Base-by-base conservation (phyloP, 2,888 invertebrate genomes). In the Dysmachus trigonus region DNA sequence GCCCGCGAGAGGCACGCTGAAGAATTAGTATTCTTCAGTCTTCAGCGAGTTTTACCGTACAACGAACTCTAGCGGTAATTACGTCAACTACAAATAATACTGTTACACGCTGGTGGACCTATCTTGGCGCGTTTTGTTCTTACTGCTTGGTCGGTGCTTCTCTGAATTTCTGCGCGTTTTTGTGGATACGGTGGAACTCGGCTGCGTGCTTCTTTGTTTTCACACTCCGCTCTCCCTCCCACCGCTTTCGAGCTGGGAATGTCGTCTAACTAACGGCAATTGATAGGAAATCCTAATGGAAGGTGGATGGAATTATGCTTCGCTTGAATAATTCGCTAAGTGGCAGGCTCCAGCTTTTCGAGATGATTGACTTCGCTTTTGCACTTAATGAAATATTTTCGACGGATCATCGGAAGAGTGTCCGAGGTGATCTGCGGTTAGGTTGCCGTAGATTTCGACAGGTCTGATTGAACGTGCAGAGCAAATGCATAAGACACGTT, bases 31-130 rank as follows among this genome's bases (percentile, higher is more conserved):
- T 38, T 41, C 62, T 53, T 35, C 10, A 62, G 31, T 73, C 74
- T 85, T 76, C 15, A 33, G 51, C 74, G 30, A 41, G 33, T 87
- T 88, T 88, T 91, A 91, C 91, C 91, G 91, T 92, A 91, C 89
- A 90, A 90, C 92, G 91, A 92, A 92, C 91, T 90, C 90, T 92
- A 92, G 92, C 92, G 92, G 92, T 92, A 92, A 91, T 91, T 90
- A 89, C 90, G 90, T 90, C 91, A 91, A 90, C 92, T 92, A 92
- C 92, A 92, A 91, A 91, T 90, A 90, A 90, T 91, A 92, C 92
- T 90, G 92, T 92, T 92, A 92, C n/a, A 35, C 33, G 38, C 38
- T 41, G 27, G 27, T 41, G 47, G 77, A 77, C 27, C 27, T 77
- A 71, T 83, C 72, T 71, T 83, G 30, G 27, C n/a, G 33, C 38